These are phyloP conservation scores for Abramis brama DNA, from an alignment of 2,113 vertebrate species.

Conservation along the genomic window DNA sequence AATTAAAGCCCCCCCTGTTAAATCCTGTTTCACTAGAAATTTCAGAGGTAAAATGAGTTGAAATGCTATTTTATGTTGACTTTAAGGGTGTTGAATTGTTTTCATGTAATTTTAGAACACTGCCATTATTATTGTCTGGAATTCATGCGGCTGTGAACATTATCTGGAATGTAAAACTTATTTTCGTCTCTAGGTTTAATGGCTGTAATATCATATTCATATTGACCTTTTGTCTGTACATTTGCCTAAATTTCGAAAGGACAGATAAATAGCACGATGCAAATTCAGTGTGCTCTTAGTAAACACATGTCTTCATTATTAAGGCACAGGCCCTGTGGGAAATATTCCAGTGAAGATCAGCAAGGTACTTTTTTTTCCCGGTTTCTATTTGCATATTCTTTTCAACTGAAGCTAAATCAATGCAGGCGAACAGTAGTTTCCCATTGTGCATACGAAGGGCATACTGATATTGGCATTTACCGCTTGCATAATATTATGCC, in stretches of 20 bases:
- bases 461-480: constrained; percentile 3
- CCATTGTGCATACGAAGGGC: not conserved
- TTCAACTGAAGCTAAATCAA: constrained; percentile 11
- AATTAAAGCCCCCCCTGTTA: not conserved
- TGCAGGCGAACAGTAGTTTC: not conserved
- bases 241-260: constrained; percentile 1
- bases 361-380: not conserved
- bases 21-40: not conserved
- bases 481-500: not conserved
- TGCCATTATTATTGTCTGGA: not conserved
- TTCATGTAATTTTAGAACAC: not conserved
- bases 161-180: constrained; percentile 18
- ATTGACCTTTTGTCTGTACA: not conserved
- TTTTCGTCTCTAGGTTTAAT: constrained; percentile 10
- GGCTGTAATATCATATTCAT: constrained; percentile 25
- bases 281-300: constrained; percentile 4
- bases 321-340: not conserved
- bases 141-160: not conserved
- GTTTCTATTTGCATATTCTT: constrained; percentile 33
- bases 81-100: not conserved
- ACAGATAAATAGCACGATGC: constrained; percentile 18
- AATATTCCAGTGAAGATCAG: constrained; percentile 11
- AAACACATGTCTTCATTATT: constrained; percentile 19
- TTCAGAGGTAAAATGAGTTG: not conserved
- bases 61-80: constrained; percentile 3